Conservation (phyloP, 1,140 invertebrate genomes). For the Temnothorax nylanderi region DNA sequence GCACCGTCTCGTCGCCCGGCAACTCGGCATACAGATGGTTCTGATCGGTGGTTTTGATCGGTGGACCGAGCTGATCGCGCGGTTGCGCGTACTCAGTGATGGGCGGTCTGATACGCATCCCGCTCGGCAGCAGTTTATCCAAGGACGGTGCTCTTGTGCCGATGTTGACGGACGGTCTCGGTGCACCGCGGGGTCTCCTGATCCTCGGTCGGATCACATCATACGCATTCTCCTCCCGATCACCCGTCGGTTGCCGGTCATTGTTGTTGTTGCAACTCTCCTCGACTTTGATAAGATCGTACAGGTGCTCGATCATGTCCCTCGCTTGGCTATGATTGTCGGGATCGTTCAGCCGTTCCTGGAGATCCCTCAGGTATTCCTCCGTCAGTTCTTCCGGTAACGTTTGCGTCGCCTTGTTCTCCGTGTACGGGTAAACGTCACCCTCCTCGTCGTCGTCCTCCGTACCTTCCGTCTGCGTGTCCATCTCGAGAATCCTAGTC, state of each 20-base stretch:
- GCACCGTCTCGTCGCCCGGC: slow-evolving; percentile 83
- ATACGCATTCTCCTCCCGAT: slow-evolving; percentile 88
- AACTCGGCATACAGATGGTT: slow-evolving; percentile 86
- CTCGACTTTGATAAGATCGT: slow-evolving; percentile 91
- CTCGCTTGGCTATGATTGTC: slow-evolving; percentile 90
- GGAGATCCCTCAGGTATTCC: slow-evolving; percentile 89
- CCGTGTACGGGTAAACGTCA: slow-evolving; percentile 84
- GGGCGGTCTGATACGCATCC: slow-evolving; percentile 76
- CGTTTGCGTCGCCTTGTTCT: slow-evolving; percentile 90
- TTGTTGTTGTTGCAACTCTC: slow-evolving; percentile 89
- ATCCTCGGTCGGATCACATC: slow-evolving; percentile 87
- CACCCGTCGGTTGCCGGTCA: slow-evolving; percentile 73
- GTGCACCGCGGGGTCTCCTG: slow-evolving; percentile 80
- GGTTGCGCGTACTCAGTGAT: slow-evolving; percentile 86
- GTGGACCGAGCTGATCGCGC: slow-evolving; percentile 78
- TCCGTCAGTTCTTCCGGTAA: slow-evolving; percentile 91
- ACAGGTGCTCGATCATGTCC: slow-evolving; percentile 92
- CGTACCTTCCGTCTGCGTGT: slow-evolving; percentile 72
- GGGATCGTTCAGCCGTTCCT: slow-evolving; percentile 90
- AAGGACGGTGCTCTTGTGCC: slow-evolving; percentile 88
- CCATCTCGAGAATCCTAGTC: slow-evolving; percentile 79
- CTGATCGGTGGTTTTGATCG: slow-evolving; percentile 74
- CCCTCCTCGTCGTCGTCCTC: slow-evolving; percentile 78
- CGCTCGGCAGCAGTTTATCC: slow-evolving; percentile 86
- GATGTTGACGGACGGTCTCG: slow-evolving; percentile 86